Evolutionary conservation across 2,797 vertebrate genomes (phyloP).

Genomic region (Cyprinella venusta): DNA sequence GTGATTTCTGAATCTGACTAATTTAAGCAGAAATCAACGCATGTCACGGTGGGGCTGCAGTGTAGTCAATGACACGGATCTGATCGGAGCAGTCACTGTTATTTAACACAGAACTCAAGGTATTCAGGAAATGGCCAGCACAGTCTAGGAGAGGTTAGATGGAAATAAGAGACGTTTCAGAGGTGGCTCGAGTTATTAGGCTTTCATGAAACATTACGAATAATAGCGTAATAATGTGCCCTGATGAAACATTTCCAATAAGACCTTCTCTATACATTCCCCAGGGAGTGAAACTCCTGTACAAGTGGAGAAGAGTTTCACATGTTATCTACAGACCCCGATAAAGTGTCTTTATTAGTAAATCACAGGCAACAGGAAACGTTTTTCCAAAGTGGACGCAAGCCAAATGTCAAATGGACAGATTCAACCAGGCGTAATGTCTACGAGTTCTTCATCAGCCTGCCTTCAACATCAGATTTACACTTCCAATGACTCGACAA

Average conservation of each 20-base stretch:
- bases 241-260: neutral
- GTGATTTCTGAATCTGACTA: too few species aligned
- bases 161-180: neutral
- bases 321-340: neutral
- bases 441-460: neutral
- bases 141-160: neutral
- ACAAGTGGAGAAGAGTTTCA: neutral
- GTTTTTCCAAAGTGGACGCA: neutral
- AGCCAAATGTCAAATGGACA: neutral
- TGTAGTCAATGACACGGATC: too few species aligned
- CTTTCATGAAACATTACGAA: neutral
- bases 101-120: too few species aligned
- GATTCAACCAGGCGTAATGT: neutral
- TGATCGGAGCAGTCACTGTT: too few species aligned
- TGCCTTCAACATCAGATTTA: neutral
- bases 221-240: neutral
- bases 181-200: neutral
- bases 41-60: too few species aligned
- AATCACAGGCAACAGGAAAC: neutral
- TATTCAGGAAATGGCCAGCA: neutral
- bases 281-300: neutral
- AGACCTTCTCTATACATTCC: neutral
- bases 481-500: neutral
- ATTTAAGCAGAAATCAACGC: neutral
- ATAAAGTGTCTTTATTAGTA: conserved; percentile 3